Percentiles rank a stretch among this genome's conserved stretches.
Evolutionary conservation across 2,797 vertebrate genomes (phyloP).

Genomic region (Argya squamiceps): DNA sequence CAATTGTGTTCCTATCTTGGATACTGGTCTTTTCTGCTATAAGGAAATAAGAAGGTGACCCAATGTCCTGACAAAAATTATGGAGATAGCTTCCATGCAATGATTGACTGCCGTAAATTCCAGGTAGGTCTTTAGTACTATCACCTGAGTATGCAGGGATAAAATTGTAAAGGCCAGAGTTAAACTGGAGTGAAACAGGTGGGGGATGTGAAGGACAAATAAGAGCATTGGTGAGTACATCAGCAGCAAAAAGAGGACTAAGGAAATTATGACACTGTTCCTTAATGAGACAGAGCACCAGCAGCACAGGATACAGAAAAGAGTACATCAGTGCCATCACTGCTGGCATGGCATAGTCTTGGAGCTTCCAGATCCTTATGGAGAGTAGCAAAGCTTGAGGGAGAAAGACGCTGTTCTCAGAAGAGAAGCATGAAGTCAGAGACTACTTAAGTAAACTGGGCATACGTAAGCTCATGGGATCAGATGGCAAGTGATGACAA

Average conservation of each 20-base stretch:
- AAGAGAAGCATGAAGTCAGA: not conserved
- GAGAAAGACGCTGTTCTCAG: not conserved
- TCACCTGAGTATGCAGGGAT: not conserved
- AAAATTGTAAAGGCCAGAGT: not conserved
- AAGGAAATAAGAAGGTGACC: not conserved
- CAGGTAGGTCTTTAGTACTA: not conserved
- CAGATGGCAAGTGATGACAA: not conserved
- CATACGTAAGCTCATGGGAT: not conserved
- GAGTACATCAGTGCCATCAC: rapidly evolving
- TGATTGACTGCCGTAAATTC: not conserved
- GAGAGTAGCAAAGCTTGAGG: not conserved
- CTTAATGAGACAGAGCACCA: not conserved
- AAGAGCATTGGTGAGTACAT: not conserved
- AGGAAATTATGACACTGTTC: not conserved
- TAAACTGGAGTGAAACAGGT: not conserved
- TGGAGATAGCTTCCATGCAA: not conserved
- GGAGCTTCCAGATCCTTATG: not conserved
- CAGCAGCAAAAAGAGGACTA: not conserved
- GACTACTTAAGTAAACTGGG: not conserved
- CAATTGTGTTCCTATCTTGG: not conserved
- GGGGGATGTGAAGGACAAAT: not conserved
- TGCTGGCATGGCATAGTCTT: not conserved
- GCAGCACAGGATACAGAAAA: not conserved
- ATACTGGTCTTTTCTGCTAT: not conserved
- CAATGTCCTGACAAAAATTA: not conserved